These are phyloP conservation scores for Xenentodon cancila DNA, from an alignment of 2,797 vertebrate species.

Conservation along the genomic window DNA sequence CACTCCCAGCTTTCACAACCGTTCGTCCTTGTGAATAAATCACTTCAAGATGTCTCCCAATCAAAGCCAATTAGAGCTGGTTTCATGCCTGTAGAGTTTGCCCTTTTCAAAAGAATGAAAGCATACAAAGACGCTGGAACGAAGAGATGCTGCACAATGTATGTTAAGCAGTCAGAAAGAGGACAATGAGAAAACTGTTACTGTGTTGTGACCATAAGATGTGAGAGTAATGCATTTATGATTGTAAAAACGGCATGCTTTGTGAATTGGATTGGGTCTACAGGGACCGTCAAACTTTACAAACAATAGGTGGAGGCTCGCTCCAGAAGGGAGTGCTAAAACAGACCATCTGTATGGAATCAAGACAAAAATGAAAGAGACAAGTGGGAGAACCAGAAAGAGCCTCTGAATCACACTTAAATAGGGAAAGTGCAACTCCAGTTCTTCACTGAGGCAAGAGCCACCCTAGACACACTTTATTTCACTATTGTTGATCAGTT, in stretches of 20 bases:
- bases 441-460: too few species aligned
- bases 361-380: slow-evolving; percentile 53
- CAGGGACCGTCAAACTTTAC: slow-evolving; percentile 59
- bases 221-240: slow-evolving; percentile 1
- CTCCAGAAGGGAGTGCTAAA: slow-evolving; percentile 68
- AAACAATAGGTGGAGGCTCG: slow-evolving; percentile 73
- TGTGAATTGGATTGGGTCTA: slow-evolving; percentile 38
- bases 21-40: slow-evolving; percentile 69
- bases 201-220: neutral
- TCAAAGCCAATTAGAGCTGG: slow-evolving; percentile 67
- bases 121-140: slow-evolving; percentile 24
- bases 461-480: too few species aligned
- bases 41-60: slow-evolving; percentile 78
- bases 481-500: too few species aligned
- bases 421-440: too few species aligned
- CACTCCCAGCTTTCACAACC: slow-evolving; percentile 43
- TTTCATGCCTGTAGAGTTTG: slow-evolving; percentile 53
- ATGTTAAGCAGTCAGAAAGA: neutral
- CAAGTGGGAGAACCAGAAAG: slow-evolving; percentile 44
- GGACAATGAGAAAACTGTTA: slow-evolving; percentile 1
- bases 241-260: slow-evolving; percentile 9
- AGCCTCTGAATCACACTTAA: slow-evolving; percentile 27
- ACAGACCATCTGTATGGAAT: slow-evolving; percentile 77
- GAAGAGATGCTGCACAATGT: slow-evolving; percentile 11
- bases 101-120: slow-evolving; percentile 36